Conservation (phyloP, 2,113 vertebrate species). For the Heptranchias perlo region DNA sequence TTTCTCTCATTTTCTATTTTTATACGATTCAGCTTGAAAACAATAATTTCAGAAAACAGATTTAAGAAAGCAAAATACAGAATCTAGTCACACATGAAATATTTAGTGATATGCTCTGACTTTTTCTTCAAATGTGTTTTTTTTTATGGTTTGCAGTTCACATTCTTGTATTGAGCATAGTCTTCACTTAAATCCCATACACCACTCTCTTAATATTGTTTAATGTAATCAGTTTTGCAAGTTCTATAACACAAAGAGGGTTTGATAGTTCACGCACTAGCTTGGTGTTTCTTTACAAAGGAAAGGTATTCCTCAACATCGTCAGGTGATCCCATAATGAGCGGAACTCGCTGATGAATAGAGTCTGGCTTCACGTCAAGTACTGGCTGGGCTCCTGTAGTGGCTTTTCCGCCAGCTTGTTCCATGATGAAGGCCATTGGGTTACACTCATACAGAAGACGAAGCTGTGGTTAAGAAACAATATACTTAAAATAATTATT, state of each 20-base stretch:
- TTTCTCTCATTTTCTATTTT: not conserved
- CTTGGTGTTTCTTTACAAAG: slow-evolving; percentile 76
- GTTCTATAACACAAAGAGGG: not conserved
- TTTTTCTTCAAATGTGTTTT: not conserved
- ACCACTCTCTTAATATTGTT: not conserved
- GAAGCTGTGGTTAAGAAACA: slow-evolving; percentile 61
- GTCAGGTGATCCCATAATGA: slow-evolving; percentile 80
- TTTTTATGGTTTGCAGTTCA: not conserved
- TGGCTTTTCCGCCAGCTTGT: slow-evolving; percentile 86
- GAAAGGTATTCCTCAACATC: slow-evolving; percentile 85
- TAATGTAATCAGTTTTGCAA: not conserved
- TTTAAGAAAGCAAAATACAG: not conserved
- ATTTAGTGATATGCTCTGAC: not conserved
- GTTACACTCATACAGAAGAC: slow-evolving; percentile 93
- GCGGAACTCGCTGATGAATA: slow-evolving; percentile 83
- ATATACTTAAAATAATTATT: slow-evolving; percentile 21
- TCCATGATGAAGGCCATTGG: slow-evolving; percentile 93
- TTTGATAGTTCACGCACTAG: slow-evolving; percentile 40
- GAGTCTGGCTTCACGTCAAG: slow-evolving; percentile 79
- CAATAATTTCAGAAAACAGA: not conserved
- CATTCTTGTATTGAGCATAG: not conserved
- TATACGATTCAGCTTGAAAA: not conserved
- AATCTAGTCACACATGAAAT: not conserved
- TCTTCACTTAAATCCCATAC: not conserved
- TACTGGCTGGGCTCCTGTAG: slow-evolving; percentile 75